Evolutionary conservation across 2,888 invertebrate genomes (phyloP).

Genomic region (Tineola bisselliella): DNA sequence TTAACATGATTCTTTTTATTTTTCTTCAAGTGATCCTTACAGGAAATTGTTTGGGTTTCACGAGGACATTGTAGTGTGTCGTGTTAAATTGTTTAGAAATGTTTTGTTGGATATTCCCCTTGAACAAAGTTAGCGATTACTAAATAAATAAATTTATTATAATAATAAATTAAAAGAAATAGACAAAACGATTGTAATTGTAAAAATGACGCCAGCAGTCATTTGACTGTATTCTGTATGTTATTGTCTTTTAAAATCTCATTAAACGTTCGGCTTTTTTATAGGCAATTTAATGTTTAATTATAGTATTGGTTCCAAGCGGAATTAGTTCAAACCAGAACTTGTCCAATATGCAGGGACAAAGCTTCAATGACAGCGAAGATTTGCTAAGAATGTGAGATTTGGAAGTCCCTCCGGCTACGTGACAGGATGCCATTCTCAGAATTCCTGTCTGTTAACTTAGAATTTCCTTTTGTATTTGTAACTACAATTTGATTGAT

Average conservation of each 20-base stretch:
- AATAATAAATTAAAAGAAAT: too few species aligned
- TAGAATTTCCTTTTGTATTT: not conserved
- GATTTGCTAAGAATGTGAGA: constrained; percentile 3
- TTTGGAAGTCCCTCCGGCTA: constrained; percentile 18
- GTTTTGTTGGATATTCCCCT: constrained; percentile 19
- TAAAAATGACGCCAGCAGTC: too few species aligned
- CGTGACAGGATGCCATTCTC: constrained; percentile 44
- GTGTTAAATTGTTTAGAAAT: constrained; percentile 45
- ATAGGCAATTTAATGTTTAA: not conserved
- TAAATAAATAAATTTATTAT: too few species aligned
- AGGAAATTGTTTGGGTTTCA: constrained; percentile 33
- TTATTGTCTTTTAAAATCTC: too few species aligned
- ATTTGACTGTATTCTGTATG: too few species aligned
- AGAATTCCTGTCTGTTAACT: constrained; percentile 18
- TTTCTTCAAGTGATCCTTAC: constrained; percentile 22
- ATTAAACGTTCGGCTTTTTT: too few species aligned
- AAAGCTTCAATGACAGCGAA: not conserved
- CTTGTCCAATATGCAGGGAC: too few species aligned
- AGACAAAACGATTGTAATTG: too few species aligned
- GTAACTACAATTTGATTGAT: not conserved
- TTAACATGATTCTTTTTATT: constrained; percentile 31
- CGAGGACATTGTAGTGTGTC: constrained; percentile 22
- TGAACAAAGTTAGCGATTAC: not conserved
- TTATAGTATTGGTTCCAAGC: not conserved
- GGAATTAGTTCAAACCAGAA: too few species aligned